Evolutionary conservation across 1,140 invertebrate species (phyloP), one percentile per base, ranked within the genome.

Genomic region (Temnothorax curvispinosus): DNA sequence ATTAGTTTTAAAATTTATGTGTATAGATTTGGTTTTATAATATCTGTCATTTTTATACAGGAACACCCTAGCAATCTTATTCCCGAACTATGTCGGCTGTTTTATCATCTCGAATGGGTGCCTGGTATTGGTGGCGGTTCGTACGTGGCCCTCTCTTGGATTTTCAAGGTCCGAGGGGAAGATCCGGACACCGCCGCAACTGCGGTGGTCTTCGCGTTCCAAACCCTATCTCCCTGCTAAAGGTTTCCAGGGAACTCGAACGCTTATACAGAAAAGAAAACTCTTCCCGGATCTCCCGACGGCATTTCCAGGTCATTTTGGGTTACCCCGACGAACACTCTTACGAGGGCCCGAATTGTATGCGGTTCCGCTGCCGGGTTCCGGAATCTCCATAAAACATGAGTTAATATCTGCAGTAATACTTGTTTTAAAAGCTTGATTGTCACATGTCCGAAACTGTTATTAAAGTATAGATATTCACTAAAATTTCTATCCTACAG

Each of bases 61-160:
- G 97, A 98, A 93, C 98, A 99, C 95, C 98, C 99, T 15, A 96
- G 97, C 85, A 97, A 97, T 92, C 95, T 99, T 18, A 99, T 99
- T 92, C 98, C 98, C 13, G 96, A 98, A 92, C 95, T 99, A 71
- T 99, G 98, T 92, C 96, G 96, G 72, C 97, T 98, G 93, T 99
- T 99, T 95, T 99, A 99, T 95, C 93, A 98, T 91, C 95, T 99
- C 62, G 99, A 98, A 92, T 99, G 99, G 99, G 98, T 99, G 0
- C 99, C 98, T 65, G 99, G 99, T 56, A 98, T 98, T 87, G 99
- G 99, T 54, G 98, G 98, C 58, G 21, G 21, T 21, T 21, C 21
- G 21, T 21, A 94, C 96, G 96, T 96, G 58, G 80, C 69, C 81
- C 81, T 89, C 86, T 88, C 94, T 81, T 86, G 76, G 76, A 88